Evolutionary conservation across 2,797 vertebrate genomes (phyloP), one percentile per base, ranked within the genome.

Genomic region (Cynopterus sphinx): DNA sequence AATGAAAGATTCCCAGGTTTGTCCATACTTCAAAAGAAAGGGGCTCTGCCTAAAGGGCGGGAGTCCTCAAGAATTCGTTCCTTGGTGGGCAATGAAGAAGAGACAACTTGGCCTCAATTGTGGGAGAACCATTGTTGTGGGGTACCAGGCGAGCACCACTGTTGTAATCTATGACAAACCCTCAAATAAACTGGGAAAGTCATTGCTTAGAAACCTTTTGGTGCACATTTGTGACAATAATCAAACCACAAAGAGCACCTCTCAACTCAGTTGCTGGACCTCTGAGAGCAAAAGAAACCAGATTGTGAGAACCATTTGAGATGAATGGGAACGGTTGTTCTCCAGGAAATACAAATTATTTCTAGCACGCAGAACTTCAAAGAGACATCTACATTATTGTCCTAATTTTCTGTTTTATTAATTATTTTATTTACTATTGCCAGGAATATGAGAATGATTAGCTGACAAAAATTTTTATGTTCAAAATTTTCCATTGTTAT

Each of bases 291-390:
- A 65, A 90, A 65, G 61, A 63, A 53, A 31, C 43, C 26, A 70
- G 31, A 83, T 68, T 92, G 41, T 41, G 61, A 24, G 51, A 75
- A 53, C 28, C 21, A 84, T 36, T 78, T 57, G 46, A 24, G n/a
- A 6, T 55, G 13, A 74, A 70, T 28, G 28, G 46, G 36, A 91
- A 87, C 2, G 73, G 31, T 17, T 41, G 17, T 77, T 87, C 51
- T 82, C 68, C 83, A 33, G 24, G 43, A 96, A 85, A 96, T 28
- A 73, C 19, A 93, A 81, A 73, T 77, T 90, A 92, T 49, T 93
- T 94, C 49, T 73, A 88, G 73, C 16, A 94, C 7, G 77, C 26
- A 10, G 24, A 41, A 92, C 73, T 84, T 95, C 33, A 71, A 88
- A 21, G 36, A 91, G 41, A 89, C 43, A 91, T 49, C 36, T 88